phyloP scores from a whole-genome alignment of 1,140 invertebrate genomes.

The Drosophila arizonae region DNA sequence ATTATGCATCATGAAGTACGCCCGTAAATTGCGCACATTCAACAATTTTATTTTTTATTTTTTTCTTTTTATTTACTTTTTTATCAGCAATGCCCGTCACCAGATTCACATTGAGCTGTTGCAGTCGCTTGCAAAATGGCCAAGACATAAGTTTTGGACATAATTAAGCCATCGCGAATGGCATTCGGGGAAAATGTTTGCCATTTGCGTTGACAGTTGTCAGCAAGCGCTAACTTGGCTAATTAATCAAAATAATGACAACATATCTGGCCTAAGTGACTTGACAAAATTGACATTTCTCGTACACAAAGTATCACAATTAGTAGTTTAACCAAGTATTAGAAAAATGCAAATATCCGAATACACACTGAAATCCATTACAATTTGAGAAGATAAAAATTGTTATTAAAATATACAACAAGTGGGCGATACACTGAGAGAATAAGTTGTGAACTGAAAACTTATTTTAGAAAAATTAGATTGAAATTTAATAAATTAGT shows the following conservation, averaged over 20 bases:
- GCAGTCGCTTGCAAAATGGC: slow-evolving; percentile 51
- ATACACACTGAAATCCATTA: neutral
- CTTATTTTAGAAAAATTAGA: too few species aligned
- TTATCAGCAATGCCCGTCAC: slow-evolving; percentile 63
- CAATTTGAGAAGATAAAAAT: neutral
- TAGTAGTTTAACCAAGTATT: neutral
- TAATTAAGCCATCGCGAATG: slow-evolving; percentile 74
- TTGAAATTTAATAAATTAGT: too few species aligned
- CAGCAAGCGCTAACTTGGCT: slow-evolving; percentile 54
- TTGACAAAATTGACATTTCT: slow-evolving; percentile 12
- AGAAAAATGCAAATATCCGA: slow-evolving; percentile 24
- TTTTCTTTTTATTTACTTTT: slow-evolving; percentile 5
- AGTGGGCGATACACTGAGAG: neutral
- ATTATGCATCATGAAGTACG: slow-evolving; percentile 10
- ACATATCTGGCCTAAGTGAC: slow-evolving; percentile 38
- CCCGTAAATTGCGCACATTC: slow-evolving; percentile 15
- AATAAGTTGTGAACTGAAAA: neutral
- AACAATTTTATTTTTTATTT: neutral
- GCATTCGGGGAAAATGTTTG: slow-evolving; percentile 55
- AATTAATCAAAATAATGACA: slow-evolving; percentile 68
- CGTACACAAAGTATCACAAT: slow-evolving; percentile 11
- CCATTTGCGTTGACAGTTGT: slow-evolving; percentile 78
- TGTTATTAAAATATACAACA: neutral
- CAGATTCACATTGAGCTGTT: slow-evolving; percentile 18
- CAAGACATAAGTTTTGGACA: slow-evolving; percentile 71